Percentiles rank a stretch among this genome's conserved stretches.
Conservation (phyloP, 2,113 vertebrate species). For the Eulemur rufifrons region DNA sequence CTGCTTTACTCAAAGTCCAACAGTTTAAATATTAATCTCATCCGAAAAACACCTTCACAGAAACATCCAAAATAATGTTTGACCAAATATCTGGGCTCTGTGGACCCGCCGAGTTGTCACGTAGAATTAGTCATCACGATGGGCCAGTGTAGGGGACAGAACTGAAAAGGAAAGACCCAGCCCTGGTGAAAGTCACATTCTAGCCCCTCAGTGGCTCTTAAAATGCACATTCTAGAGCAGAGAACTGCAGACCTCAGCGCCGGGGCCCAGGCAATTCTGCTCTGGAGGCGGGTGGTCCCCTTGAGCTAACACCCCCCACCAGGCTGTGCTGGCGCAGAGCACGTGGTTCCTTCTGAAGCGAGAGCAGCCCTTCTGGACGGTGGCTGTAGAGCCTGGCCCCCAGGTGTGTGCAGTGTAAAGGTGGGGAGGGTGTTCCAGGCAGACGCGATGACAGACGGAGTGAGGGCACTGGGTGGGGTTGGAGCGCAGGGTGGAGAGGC, state of each 20-base stretch:
- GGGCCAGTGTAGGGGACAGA: background rate
- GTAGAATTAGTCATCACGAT: background rate
- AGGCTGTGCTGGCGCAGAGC: background rate
- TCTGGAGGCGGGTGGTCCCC: background rate
- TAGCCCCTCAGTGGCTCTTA: background rate
- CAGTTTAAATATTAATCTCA: background rate
- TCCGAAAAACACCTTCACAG: background rate
- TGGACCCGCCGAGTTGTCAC: background rate
- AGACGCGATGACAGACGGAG: background rate
- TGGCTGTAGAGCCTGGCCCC: background rate
- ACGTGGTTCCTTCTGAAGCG: background rate
- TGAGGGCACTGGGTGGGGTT: background rate
- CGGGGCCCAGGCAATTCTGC: background rate
- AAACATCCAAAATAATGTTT: background rate
- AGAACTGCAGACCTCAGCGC: background rate
- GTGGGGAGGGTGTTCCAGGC: background rate
- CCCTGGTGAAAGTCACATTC: background rate
- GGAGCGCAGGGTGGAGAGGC: no score
- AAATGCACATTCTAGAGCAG: background rate
- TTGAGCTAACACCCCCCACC: background rate
- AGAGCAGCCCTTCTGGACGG: background rate
- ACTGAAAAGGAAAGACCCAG: background rate
- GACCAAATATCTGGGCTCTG: background rate
- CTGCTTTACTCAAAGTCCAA: background rate
- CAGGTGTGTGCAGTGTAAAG: background rate